Conservation (phyloP, 1,140 invertebrate species). For the Ostrea edulis region DNA sequence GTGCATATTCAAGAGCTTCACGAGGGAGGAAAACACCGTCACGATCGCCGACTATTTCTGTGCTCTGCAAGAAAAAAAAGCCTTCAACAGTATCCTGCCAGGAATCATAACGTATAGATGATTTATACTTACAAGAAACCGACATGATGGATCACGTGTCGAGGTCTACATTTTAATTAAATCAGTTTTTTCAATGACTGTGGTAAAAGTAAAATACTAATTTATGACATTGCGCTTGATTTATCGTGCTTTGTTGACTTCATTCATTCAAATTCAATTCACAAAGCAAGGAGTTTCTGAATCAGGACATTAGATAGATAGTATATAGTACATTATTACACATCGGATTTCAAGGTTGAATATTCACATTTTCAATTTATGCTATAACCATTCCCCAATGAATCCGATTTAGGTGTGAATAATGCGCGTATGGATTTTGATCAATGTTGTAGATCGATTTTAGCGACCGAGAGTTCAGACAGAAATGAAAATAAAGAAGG, state of each 20-base stretch:
- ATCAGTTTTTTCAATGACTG: background rate
- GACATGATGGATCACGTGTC: background rate
- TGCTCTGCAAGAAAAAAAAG: background rate
- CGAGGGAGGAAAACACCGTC: background rate
- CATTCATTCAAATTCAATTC: conserved; percentile 6
- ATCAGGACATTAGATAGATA: no score
- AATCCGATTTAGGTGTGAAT: no score
- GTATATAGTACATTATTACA: no score
- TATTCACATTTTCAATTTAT: no score
- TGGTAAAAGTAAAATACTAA: background rate
- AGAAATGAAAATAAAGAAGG: no score
- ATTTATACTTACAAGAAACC: background rate
- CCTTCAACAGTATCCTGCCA: background rate
- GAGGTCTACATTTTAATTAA: background rate
- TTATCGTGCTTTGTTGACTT: background rate
- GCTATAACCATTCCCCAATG: no score
- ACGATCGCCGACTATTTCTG: background rate
- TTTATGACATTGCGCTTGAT: background rate
- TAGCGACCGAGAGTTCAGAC: no score
- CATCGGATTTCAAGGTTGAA: no score
- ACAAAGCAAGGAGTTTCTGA: background rate
- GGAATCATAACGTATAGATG: background rate
- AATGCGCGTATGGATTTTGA: no score
- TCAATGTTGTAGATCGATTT: no score
- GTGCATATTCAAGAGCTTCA: background rate